Conservation (phyloP, 2,888 invertebrate species). For the Tolmerus cingulatus region DNA sequence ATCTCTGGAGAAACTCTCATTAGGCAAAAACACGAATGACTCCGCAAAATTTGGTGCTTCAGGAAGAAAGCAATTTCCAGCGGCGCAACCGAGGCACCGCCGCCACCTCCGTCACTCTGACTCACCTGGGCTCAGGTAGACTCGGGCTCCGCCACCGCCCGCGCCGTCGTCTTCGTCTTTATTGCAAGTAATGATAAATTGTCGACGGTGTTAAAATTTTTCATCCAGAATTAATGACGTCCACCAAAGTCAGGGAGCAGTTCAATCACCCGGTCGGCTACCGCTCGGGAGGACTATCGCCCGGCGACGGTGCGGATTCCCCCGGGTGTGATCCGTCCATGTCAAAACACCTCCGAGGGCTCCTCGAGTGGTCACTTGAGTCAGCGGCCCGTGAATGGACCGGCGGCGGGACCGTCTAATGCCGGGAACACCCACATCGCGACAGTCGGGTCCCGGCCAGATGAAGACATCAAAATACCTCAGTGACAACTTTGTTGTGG, state of each 20-base stretch:
- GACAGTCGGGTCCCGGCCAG: background rate
- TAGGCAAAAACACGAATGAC: background rate
- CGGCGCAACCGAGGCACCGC: background rate
- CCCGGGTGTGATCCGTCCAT: constrained; percentile 48
- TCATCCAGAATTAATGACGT: constrained; percentile 35
- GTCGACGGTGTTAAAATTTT: constrained; percentile 31
- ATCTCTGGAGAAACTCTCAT: background rate
- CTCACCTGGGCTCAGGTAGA: background rate
- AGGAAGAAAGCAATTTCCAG: background rate
- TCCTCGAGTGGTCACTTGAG: constrained; percentile 37
- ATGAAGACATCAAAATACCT: constrained; percentile 49
- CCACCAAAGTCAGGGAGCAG: constrained; percentile 1
- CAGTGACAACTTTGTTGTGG: constrained; percentile 47
- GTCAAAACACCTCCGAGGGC: constrained; percentile 44
- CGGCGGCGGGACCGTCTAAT: background rate
- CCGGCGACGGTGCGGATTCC: background rate
- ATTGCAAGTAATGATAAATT: constrained; percentile 37
- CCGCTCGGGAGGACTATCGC: constrained; percentile 19
- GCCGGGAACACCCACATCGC: constrained; percentile 46
- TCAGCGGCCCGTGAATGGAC: constrained; percentile 24
- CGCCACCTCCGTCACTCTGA: background rate
- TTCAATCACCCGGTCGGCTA: constrained; percentile 30
- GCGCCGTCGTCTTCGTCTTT: background rate
- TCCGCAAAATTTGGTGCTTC: background rate
- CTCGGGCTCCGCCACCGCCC: background rate